Conservation (phyloP, 2,888 invertebrate genomes). For the Disparrhopalites patrizii region DNA sequence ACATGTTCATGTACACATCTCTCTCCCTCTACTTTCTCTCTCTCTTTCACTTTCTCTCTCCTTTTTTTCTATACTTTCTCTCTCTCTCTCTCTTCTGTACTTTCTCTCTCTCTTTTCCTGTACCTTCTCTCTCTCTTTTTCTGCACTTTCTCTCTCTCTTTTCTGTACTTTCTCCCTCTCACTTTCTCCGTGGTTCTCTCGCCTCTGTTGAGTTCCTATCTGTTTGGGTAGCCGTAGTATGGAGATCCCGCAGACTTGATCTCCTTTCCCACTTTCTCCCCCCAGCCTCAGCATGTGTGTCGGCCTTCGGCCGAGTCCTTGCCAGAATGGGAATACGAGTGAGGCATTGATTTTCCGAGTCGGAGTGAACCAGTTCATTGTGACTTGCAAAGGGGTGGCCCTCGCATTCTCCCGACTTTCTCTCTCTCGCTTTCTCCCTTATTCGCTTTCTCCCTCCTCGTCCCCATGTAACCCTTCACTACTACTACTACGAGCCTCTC, state of each 20-base stretch:
- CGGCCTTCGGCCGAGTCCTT: neutral
- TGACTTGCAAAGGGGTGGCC: constrained; percentile 35
- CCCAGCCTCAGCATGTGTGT: too few relatives aligned
- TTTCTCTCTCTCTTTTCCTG: too few relatives aligned
- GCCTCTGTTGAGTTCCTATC: neutral
- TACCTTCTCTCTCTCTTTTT: too few relatives aligned
- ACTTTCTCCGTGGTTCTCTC: neutral
- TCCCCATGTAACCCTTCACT: neutral
- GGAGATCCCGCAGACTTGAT: too few relatives aligned
- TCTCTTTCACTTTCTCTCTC: constrained; percentile 1
- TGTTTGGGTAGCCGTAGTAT: neutral
- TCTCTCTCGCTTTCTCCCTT: constrained; percentile 17
- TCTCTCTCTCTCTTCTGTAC: too few relatives aligned
- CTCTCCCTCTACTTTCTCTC: constrained; percentile 8
- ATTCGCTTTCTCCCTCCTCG: constrained; percentile 12
- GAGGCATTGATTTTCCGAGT: constrained; percentile 38
- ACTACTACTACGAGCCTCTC: neutral
- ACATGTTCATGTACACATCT: neutral
- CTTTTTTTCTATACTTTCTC: too few relatives aligned
- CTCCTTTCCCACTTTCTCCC: neutral
- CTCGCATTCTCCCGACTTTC: constrained; percentile 14
- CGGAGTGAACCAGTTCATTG: constrained; percentile 39
- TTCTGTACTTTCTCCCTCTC: too few relatives aligned
- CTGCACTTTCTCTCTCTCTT: too few relatives aligned
- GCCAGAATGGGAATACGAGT: constrained; percentile 26